Conservation (phyloP, 2,797 vertebrate genomes). For the Botia kubotai region DNA sequence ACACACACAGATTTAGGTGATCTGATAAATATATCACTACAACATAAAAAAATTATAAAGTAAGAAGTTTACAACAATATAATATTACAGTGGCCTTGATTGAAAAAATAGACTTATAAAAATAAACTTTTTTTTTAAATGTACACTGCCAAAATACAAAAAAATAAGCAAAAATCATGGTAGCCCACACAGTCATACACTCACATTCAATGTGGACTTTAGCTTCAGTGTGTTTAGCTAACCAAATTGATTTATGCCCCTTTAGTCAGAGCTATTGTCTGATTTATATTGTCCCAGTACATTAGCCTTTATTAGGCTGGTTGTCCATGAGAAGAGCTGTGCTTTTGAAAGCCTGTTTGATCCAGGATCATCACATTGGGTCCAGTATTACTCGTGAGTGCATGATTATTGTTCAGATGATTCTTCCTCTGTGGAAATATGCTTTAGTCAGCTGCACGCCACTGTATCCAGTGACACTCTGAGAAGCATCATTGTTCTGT, state of each 20-base stretch:
- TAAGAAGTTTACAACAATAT: too few relatives aligned
- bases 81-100: too few relatives aligned
- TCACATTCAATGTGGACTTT: neutral
- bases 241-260: neutral
- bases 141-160: too few relatives aligned
- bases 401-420: conserved; percentile 9
- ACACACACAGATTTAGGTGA: too few relatives aligned
- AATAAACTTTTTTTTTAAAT: too few relatives aligned
- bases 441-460: conserved; percentile 22
- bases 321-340: too few relatives aligned
- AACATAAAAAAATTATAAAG: too few relatives aligned
- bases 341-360: neutral
- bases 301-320: too few relatives aligned
- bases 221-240: neutral
- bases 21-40: too few relatives aligned
- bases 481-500: conserved; percentile 22
- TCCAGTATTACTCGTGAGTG: neutral
- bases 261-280: neutral
- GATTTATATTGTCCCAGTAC: neutral
- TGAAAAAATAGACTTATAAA: too few relatives aligned
- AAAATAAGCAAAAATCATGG: too few relatives aligned
- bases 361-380: neutral
- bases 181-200: neutral
- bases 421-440: conserved; percentile 12
- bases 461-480: conserved; percentile 26